A percentile compares a stretch with the other conserved stretches of the same genome.
Conservation (phyloP, 2,888 invertebrate genomes). For the Podotricha telesiphe region DNA sequence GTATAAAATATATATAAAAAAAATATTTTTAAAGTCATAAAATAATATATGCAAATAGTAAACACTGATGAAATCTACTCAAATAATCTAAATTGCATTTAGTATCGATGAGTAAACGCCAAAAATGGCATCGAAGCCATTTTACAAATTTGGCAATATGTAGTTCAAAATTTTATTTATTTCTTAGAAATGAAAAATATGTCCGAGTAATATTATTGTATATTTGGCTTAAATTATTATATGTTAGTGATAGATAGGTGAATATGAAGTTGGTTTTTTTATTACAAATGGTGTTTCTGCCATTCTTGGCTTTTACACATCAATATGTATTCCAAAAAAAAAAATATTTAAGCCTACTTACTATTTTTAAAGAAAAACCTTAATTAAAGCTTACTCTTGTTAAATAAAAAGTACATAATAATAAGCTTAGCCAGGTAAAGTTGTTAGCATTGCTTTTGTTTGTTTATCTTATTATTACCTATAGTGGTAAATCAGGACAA, state of each 20-base stretch:
- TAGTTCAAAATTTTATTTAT: no score
- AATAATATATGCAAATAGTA: background rate
- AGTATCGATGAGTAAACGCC: background rate
- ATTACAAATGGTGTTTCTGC: background rate
- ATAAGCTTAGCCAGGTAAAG: conserved; percentile 15
- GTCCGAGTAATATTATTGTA: no score
- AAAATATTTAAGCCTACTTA: background rate
- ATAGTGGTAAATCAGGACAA: conserved; percentile 52
- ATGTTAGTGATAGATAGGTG: no score
- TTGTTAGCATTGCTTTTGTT: conserved; percentile 7
- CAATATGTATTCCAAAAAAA: background rate
- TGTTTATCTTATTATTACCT: conserved; percentile 12
- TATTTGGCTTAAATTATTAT: no score
- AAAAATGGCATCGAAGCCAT: background rate
- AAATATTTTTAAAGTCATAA: background rate
- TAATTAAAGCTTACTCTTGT: background rate
- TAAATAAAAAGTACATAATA: background rate
- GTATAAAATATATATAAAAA: background rate
- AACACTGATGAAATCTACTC: background rate
- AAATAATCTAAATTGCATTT: background rate
- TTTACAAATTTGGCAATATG: background rate
- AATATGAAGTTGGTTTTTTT: no score
- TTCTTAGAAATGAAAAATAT: no score
- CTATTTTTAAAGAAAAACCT: no score
- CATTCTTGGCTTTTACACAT: background rate